These are phyloP conservation scores for Trachelus tabidus DNA, from an alignment of 2,888 invertebrate genomes.

Conservation along the genomic window DNA sequence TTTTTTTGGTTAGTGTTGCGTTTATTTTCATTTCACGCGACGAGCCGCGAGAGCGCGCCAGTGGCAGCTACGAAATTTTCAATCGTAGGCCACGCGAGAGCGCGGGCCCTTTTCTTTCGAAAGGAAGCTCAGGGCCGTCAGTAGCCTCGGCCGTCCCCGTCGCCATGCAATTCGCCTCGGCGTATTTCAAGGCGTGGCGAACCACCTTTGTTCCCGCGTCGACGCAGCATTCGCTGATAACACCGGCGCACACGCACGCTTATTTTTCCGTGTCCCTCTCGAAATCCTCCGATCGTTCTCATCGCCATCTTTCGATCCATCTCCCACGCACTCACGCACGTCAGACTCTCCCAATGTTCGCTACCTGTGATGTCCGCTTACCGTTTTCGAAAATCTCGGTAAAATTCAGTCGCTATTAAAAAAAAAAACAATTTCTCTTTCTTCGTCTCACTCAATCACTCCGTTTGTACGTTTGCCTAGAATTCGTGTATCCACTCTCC, in stretches of 20 bases:
- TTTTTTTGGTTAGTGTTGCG: conserved; percentile 26
- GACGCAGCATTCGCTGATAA: background rate
- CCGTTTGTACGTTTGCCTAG: background rate
- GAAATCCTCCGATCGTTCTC: background rate
- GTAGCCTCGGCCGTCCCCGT: background rate
- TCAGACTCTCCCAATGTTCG: background rate
- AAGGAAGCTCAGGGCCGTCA: background rate
- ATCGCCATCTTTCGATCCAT: background rate
- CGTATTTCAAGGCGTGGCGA: conserved; percentile 1
- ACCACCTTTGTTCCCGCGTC: background rate
- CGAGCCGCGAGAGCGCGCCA: background rate
- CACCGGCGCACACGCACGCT: background rate
- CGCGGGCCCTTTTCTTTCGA: conserved; percentile 7
- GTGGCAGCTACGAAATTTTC: conserved; percentile 1
- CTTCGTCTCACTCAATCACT: background rate
- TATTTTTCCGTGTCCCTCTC: background rate
- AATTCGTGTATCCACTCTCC: background rate
- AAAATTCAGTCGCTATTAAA: background rate
- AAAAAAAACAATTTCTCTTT: background rate
- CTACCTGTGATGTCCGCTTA: too few species aligned
- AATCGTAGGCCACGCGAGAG: conserved; percentile 4
- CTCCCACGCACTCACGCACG: background rate
- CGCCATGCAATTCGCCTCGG: background rate
- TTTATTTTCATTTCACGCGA: conserved; percentile 17
- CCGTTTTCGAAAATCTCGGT: background rate